Base-by-base conservation (phyloP, 2,797 vertebrate genomes). In the Pseudochaenichthys georgianus region DNA sequence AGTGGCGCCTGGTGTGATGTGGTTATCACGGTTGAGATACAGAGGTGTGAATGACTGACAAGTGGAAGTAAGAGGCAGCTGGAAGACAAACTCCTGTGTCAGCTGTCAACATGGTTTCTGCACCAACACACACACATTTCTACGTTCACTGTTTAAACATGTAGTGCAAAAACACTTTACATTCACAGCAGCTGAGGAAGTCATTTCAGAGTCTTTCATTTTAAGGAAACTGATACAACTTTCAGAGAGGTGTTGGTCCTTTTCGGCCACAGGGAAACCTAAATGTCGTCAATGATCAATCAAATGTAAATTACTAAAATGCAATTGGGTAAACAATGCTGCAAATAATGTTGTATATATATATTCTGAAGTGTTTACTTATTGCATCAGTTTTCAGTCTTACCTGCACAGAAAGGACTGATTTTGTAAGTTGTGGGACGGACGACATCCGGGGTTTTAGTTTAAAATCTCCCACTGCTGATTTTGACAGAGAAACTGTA, bases 41-140 rank as follows among this genome's bases (percentile, higher is more conserved):
- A 42, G 48, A 42, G 63, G 62, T 51, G 62, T 21, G 31, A 64
- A 50, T 64, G 62, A 64, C 63, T 62, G 58, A 60, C 58, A 38
- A 41, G 1, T 19, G 47, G 62, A 51, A 64, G 48, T 21, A 23
- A 64, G 19, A 52, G 48, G 34, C 48, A 42, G 7, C 45, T 19
- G 61, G 28, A 43, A 43, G 50, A 65, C 28, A 50, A 64, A 10
- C 61, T 38, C 61, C 0, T 28, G 13, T 16, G 9, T 42, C 50
- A 23, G 48, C 13, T 52, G 63, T 42, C 63, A 43, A 23, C 34
- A 43, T 23, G 63, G 34, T 53, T 52, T 42, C 47, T 16, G 34
- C 23, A 0, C 13, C 47, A 19, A 50, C 61, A 16, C 13, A n/a
- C 38, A 42, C 42, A 23, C 19, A 59, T 59, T 43, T 21, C 1